These are phyloP conservation scores for Diphyllodes magnificus DNA, from an alignment of 2,113 vertebrate species.

Conservation along the genomic window DNA sequence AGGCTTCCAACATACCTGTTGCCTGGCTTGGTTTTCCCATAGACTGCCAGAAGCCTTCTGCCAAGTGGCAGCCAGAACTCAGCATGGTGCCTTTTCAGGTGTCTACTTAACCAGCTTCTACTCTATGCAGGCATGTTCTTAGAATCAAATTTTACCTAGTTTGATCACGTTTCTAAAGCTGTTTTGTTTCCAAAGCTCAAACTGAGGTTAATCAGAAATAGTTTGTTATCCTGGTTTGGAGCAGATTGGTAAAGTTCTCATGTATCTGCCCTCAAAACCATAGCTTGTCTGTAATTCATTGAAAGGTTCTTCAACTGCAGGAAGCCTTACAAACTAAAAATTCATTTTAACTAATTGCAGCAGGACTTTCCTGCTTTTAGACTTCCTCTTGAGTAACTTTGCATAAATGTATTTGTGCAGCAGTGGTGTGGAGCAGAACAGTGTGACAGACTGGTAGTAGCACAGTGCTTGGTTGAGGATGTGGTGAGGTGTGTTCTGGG, in stretches of 20 bases:
- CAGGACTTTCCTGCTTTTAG: neutral
- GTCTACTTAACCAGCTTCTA: neutral
- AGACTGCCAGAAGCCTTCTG: neutral
- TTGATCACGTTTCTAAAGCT: neutral
- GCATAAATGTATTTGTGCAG: neutral
- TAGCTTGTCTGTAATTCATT: neutral
- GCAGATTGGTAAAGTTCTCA: neutral
- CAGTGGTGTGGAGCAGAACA: neutral
- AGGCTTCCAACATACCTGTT: rapidly evolving
- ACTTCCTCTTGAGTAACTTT: constrained; percentile 1
- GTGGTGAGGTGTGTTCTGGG: neutral
- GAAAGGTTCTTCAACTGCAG: neutral
- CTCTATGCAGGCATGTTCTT: neutral
- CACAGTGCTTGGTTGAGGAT: rapidly evolving
- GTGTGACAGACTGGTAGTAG: neutral
- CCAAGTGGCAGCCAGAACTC: neutral
- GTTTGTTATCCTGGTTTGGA: neutral
- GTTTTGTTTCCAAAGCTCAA: neutral
- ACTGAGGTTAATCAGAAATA: neutral
- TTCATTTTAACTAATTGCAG: neutral
- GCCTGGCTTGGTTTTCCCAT: neutral
- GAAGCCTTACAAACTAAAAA: neutral
- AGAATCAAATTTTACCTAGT: neutral
- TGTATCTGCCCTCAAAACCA: neutral
- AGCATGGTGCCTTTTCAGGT: neutral